A percentile compares a stretch with the other conserved stretches of the same genome.
Evolutionary conservation across 2,888 invertebrate genomes (phyloP).

Genomic region (Erebia palarica): DNA sequence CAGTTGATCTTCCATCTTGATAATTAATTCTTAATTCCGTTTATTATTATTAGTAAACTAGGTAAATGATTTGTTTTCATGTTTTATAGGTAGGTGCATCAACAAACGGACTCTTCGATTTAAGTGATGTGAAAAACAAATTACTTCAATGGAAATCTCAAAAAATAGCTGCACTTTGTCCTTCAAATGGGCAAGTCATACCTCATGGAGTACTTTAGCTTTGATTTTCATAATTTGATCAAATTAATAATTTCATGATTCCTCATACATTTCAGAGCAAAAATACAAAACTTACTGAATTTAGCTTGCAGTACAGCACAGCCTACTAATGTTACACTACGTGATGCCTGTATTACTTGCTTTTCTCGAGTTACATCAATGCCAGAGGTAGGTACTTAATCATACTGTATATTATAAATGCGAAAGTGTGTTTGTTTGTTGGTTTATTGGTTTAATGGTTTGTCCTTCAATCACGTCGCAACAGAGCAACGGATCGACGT

Average conservation of each 20-base stretch:
- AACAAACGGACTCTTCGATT: conserved; percentile 71
- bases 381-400: conserved; percentile 67
- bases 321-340: conserved; percentile 77
- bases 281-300: conserved; percentile 81
- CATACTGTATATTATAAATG: too few species aligned
- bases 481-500: too few species aligned
- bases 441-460: too few species aligned
- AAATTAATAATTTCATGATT: background rate
- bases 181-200: conserved; percentile 66
- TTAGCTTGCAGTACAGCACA: conserved; percentile 86
- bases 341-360: conserved; percentile 85
- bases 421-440: too few species aligned
- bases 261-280: conserved; percentile 53
- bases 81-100: conserved; percentile 62
- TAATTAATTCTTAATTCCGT: too few species aligned
- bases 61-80: background rate
- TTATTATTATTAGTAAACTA: background rate
- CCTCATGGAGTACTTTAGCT: conserved; percentile 3
- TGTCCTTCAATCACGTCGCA: too few species aligned
- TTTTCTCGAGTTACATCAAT: conserved; percentile 82
- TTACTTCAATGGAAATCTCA: conserved; percentile 76
- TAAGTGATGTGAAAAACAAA: conserved; percentile 75
- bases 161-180: conserved; percentile 70
- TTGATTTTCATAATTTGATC: background rate
- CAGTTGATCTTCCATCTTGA: too few species aligned